phyloP scores from a whole-genome alignment of 2,113 vertebrate species.

The Chionodraco myersi region DNA sequence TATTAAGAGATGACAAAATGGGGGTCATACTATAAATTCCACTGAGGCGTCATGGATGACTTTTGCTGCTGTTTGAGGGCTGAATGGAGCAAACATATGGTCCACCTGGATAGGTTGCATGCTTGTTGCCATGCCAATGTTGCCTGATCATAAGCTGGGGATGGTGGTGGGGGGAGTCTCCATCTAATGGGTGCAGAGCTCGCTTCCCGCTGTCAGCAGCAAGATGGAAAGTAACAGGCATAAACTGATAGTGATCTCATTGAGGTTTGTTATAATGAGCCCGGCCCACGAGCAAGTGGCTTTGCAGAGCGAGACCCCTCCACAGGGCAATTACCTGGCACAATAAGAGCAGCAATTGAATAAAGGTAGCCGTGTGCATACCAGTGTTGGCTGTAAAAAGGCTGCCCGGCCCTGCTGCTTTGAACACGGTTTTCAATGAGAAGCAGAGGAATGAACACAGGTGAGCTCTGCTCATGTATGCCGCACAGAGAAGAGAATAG shows the following conservation, averaged over 20 bases:
- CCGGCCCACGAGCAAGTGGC: constrained; percentile 8
- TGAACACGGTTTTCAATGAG: constrained; percentile 64
- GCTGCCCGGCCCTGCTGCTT: constrained; percentile 26
- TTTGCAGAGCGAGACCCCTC: constrained; percentile 35
- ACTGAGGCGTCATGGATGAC: neutral
- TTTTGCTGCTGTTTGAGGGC: neutral
- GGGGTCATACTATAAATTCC: neutral
- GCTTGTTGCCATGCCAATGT: constrained; percentile 69
- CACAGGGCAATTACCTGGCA: constrained; percentile 64
- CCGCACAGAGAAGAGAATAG: constrained; percentile 19
- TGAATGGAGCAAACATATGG: neutral
- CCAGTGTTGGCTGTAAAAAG: constrained; percentile 18
- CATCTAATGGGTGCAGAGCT: constrained; percentile 42
- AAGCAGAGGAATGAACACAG: constrained; percentile 47
- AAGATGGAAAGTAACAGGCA: constrained; percentile 33
- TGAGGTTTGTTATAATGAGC: constrained; percentile 65
- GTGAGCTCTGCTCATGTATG: constrained; percentile 27
- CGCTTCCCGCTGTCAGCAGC: constrained; percentile 26
- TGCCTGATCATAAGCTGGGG: constrained; percentile 58
- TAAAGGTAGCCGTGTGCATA: constrained; percentile 38
- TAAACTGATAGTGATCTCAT: constrained; percentile 62
- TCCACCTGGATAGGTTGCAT: constrained; percentile 55
- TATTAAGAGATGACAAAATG: constrained; percentile 17
- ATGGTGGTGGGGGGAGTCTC: constrained; percentile 21
- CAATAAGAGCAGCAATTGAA: constrained; percentile 64